A percentile compares a stretch with the other conserved stretches of the same genome.
Conservation (phyloP, 2,888 invertebrate genomes). For the Germaria angustata region DNA sequence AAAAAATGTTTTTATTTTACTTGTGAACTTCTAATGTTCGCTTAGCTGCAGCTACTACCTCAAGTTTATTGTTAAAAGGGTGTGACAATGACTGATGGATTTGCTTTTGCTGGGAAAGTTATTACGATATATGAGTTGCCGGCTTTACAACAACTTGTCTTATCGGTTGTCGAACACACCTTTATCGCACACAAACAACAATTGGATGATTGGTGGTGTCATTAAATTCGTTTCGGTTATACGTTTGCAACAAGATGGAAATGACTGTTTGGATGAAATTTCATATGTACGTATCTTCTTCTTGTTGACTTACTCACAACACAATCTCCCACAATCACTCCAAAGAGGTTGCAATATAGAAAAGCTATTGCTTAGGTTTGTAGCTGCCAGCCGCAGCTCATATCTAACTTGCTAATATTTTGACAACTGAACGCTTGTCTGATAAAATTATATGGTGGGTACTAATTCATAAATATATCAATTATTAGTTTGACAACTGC, state of each 20-base stretch:
- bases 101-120: slow-evolving; percentile 55
- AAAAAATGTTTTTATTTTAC: too few relatives aligned
- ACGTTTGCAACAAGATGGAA: slow-evolving; percentile 3
- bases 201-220: slow-evolving; percentile 31
- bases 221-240: background rate
- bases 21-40: slow-evolving; percentile 26
- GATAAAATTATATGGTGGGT: background rate
- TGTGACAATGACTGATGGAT: slow-evolving; percentile 79
- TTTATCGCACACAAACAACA: slow-evolving; percentile 41
- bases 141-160: slow-evolving; percentile 28
- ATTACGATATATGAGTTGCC: slow-evolving; percentile 30
- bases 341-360: background rate
- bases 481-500: slow-evolving; percentile 23
- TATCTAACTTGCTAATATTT: slow-evolving; percentile 32
- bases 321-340: background rate
- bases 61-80: slow-evolving; percentile 67
- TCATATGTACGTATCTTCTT: background rate
- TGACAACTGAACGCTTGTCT: slow-evolving; percentile 18
- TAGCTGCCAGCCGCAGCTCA: background rate
- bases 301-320: background rate
- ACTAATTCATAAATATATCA: slow-evolving; percentile 44
- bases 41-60: slow-evolving; percentile 39
- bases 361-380: background rate
- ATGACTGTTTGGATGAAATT: slow-evolving; percentile 41
- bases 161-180: slow-evolving; percentile 67